Evolutionary conservation across 2,113 vertebrate species (phyloP), one percentile per base, ranked within the genome.

Genomic region (Puffinus mauretanicus): DNA sequence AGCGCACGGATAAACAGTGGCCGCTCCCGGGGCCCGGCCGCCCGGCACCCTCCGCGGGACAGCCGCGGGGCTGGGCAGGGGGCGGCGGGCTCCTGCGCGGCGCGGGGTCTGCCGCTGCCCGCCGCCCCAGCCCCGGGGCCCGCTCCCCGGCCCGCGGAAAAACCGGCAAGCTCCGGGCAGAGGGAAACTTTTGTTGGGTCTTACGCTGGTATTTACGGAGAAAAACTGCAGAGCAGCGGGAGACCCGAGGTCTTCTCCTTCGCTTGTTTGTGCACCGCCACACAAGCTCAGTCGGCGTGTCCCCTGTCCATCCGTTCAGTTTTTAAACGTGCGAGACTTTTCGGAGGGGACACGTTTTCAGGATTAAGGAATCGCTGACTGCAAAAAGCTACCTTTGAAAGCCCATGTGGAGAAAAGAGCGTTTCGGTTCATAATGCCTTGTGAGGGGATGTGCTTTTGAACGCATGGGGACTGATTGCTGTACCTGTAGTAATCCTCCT

Each of bases 401-500:
- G 62, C 82, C 80, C 88, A 3, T 34, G 77, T 42, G 84, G 70
- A 80, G 86, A 78, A 90, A 82, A 94, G 81, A 89, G 44, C 40
- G 9, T 72, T 94, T 94, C n/a, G 6, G 54, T 54, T 94, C 66
- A 4, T 14, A 66, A 38, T n/a, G 91, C 38, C 42, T 58, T 44
- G 82, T 34, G 80, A 71, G 49, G 58, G 47, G 19, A 10, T 3
- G 54, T 55, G 78, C 70, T 55, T 77, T 70, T 36, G 79, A 44
- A 96, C 82, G 70, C 70, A 49, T 18, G 52, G 82, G 86, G 93
- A 51, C 86, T 70, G 84, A 34, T 70, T 80, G 91, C 92, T 96
- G 97, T 99, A 99, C 99, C 99, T 99, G 99, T 99, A 99, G 93
- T 99, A 99, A 98, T 99, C 99, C 98, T 99, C 99, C 98, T 99